Evolutionary conservation across 2,888 invertebrate species (phyloP).

Genomic region (Proisotoma minuta): DNA sequence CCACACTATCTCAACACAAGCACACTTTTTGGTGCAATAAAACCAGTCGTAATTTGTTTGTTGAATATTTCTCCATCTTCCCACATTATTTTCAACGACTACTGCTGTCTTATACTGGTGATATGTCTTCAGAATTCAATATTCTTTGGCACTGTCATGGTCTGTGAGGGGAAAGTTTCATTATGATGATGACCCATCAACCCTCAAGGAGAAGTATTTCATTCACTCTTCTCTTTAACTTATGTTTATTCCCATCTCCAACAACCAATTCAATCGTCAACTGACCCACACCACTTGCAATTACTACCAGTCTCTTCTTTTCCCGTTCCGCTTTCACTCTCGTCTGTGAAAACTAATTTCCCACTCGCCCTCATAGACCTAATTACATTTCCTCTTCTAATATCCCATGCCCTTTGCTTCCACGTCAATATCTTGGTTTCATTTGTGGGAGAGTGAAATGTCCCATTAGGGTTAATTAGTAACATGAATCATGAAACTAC

Average conservation of each 20-base stretch:
- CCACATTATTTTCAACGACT: too few species aligned
- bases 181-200: conserved; percentile 36
- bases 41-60: too few species aligned
- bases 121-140: not conserved
- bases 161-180: conserved; percentile 30
- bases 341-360: conserved; percentile 4
- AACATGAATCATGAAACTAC: not conserved
- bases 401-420: conserved; percentile 9
- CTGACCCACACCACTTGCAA: conserved; percentile 6
- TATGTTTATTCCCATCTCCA: conserved; percentile 13
- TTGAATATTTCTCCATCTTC: too few species aligned
- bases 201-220: conserved; percentile 17
- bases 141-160: not conserved
- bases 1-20: too few species aligned
- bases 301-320: not conserved
- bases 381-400: conserved; percentile 12
- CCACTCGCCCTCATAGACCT: not conserved
- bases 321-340: conserved; percentile 1
- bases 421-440: not conserved
- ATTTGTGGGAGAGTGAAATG: conserved; percentile 1
- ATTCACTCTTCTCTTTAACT: conserved; percentile 12
- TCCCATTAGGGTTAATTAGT: conserved; percentile 14
- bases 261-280: conserved; percentile 11
- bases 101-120: too few species aligned
- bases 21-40: too few species aligned